Evolutionary conservation across 2,797 vertebrate genomes (phyloP).

Genomic region (Bryconaethiops microstoma): DNA sequence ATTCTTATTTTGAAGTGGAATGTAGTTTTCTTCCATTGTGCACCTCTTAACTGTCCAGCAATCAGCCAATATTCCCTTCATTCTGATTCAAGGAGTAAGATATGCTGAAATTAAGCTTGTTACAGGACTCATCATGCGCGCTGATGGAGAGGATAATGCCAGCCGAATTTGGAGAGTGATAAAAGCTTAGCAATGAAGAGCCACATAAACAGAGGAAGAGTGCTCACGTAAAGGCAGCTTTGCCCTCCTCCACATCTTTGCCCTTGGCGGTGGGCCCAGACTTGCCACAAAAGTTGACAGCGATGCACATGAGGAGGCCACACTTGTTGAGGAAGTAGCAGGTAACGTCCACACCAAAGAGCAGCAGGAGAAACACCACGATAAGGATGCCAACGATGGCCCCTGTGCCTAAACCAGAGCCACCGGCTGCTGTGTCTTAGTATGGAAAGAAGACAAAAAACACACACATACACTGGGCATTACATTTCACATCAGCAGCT

Average conservation of each 20-base stretch:
- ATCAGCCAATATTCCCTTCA: constrained; percentile 47
- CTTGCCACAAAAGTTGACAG: constrained; percentile 94
- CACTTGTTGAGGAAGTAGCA: constrained; percentile 99
- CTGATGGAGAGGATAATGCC: constrained; percentile 43
- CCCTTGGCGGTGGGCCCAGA: constrained; percentile 89
- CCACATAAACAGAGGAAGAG: background rate
- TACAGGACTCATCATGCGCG: constrained; percentile 36
- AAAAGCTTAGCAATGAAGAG: background rate
- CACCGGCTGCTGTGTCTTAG: constrained; percentile 75
- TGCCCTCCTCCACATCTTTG: constrained; percentile 98
- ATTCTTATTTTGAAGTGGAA: constrained; percentile 28
- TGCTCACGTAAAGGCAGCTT: constrained; percentile 96
- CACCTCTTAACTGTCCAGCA: constrained; percentile 39
- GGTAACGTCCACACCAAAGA: constrained; percentile 92
- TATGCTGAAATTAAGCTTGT: constrained; percentile 41
- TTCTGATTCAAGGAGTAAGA: constrained; percentile 48
- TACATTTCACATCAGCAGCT: background rate
- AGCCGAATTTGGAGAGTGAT: background rate
- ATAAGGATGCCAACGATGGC: constrained; percentile 97
- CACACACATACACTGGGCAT: background rate
- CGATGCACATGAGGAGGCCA: constrained; percentile 97
- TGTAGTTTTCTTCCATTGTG: constrained; percentile 14
- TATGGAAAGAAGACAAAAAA: constrained; percentile 20
- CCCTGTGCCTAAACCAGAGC: constrained; percentile 87
- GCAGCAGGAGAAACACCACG: constrained; percentile 89